A percentile compares a stretch with the other conserved stretches of the same genome.
Evolutionary conservation across 2,888 invertebrate species (phyloP).

Genomic region (Mongoloraphidia duomilia): DNA sequence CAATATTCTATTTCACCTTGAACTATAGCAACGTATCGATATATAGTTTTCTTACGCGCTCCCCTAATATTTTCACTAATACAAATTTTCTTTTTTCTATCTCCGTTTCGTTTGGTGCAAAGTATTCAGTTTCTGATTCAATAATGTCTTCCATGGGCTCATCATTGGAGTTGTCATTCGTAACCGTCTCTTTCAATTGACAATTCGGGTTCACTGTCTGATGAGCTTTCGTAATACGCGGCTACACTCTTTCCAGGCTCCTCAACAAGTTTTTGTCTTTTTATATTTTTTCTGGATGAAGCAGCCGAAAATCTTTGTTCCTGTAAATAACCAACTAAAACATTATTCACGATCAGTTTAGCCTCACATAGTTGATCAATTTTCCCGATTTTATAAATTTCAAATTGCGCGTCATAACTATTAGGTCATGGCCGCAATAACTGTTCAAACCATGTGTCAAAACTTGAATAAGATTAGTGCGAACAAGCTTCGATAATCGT

Average conservation of each 20-base stretch:
- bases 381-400: too few species aligned
- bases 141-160: slow-evolving; percentile 4
- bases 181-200: slow-evolving; percentile 8
- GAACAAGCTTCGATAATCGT: too few species aligned
- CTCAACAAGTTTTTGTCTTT: slow-evolving; percentile 9
- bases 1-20: not conserved
- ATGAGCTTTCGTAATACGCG: slow-evolving; percentile 6
- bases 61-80: slow-evolving; percentile 4
- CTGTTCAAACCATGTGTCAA: too few species aligned
- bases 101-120: slow-evolving; percentile 1
- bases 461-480: too few species aligned
- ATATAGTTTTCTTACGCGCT: slow-evolving; percentile 3
- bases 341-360: too few species aligned
- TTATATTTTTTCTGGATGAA: too few species aligned
- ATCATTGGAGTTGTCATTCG: slow-evolving; percentile 11
- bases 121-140: slow-evolving; percentile 6
- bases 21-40: not conserved
- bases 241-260: slow-evolving; percentile 12
- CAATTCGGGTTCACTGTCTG: slow-evolving; percentile 10
- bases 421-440: too few species aligned
- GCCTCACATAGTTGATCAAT: too few species aligned
- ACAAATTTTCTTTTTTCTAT: slow-evolving; percentile 4
- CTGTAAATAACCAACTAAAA: too few species aligned
- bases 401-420: too few species aligned
- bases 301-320: too few species aligned